Evolutionary conservation across 2,113 vertebrate species (phyloP), one percentile per base, ranked within the genome.

Genomic region (Heterotis niloticus): DNA sequence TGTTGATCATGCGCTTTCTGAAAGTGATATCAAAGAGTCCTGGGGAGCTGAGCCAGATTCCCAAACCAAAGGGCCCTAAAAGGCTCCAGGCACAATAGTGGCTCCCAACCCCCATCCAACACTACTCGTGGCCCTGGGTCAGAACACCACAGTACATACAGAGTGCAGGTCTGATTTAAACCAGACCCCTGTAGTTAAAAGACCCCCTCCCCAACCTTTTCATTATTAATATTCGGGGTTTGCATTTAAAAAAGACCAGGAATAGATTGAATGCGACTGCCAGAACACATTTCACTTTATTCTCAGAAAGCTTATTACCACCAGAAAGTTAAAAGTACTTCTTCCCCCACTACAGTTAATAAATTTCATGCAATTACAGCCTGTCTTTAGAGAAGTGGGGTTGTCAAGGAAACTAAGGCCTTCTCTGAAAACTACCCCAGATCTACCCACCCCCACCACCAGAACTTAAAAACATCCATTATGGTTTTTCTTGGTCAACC

Each of bases 341-440:
- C n/a, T 64, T 84, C 84, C 82, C 78, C 20, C 67, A 57, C 51
- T 82, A 84, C 86, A 86, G 86, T 88, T 85, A 90, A 90, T 88
- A 86, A 85, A 89, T 90, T 88, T 87, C 84, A 87, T 82, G 87
- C 86, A 90, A 91, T 89, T 89, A 89, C 82, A 88, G 88, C 86
- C 77, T 59, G 17, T 75, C 64, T 65, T 44, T 34, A 84, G 82
- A 78, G 83, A 74, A 62, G 86, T 84, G 83, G 82, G 81, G 79
- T 80, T 86, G 77, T 81, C 29, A 20, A 82, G 57, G 81, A 83
- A 87, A 81, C 82, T 81, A 65, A 16, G 12, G 54, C 13, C 51
- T 17, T 24, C 71, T 24, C 71, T 56, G 56, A 59, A 13, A 13
- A 26, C 44, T 23, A 17, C 54, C 14, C 71, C 18, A 54, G 23